Evolutionary conservation across 2,113 vertebrate genomes (phyloP), one percentile per base, ranked within the genome.

Genomic region (Lepus americanus): DNA sequence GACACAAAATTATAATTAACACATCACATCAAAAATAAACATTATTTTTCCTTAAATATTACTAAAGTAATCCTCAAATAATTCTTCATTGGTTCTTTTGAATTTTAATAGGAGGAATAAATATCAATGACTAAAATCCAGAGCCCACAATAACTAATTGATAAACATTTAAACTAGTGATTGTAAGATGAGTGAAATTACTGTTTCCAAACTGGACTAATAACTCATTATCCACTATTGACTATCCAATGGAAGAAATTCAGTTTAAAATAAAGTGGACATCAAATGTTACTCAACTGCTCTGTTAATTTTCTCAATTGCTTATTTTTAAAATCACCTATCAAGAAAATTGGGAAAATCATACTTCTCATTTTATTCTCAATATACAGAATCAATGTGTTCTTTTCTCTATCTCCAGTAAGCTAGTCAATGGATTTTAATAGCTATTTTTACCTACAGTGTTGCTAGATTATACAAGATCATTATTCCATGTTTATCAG

Each of bases 181-280:
- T 25, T 91, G 19, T 49, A 93, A 82, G 76, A 39, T 89, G 31
- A 64, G 4, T 87, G 16, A 91, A 94, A 95, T 93, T 93, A 74
- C 17, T 85, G 76, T 93, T 95, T 89, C n/a, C 5, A 93, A 79
- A 94, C 3, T 70, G 33, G 8, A 87, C 6, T 5, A 25, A n/a
- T 25, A 89, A 49, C 89, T 96, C 16, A 94, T 70, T 92, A 66
- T 82, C 9, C 39, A 66, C 33, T 89, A 74, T 88, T 49, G 44
- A 64, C 20, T 86, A 33, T 83, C 1, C 31, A 55, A 82, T 88
- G 51, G 53, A 94, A 90, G 22, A 94, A 78, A 92, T 77, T 74
- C 55, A 59, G 22, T 87, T 44, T 80, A 88, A 74, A 12, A 94
- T 77, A 67, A 70, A 27, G 66, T 87, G 3, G 9, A 80, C 23